Percentiles rank a stretch among this genome's conserved stretches.
Conservation (phyloP, 2,888 invertebrate species). For the Platypus cylindrus region DNA sequence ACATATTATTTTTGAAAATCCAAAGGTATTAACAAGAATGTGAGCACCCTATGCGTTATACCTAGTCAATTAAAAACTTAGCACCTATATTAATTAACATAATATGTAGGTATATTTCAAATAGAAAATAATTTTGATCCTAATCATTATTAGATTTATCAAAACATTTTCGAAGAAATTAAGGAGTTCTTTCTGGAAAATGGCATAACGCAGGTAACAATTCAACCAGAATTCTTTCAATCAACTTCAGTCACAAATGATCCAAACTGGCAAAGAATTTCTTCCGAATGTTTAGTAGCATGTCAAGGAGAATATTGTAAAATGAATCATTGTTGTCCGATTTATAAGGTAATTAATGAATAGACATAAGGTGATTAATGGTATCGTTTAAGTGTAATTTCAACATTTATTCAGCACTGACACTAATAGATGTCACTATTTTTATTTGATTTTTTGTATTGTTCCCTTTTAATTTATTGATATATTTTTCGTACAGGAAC, state of each 20-base stretch:
- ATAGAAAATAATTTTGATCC: too few relatives aligned
- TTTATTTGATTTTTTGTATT: too few relatives aligned
- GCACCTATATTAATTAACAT: too few relatives aligned
- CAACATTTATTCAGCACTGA: too few relatives aligned
- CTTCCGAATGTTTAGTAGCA: constrained; percentile 33
- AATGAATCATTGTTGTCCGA: constrained; percentile 34
- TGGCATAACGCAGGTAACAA: constrained; percentile 72
- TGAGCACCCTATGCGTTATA: too few relatives aligned
- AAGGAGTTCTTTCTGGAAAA: constrained; percentile 64
- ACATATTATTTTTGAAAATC: constrained; percentile 62
- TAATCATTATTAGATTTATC: constrained; percentile 37
- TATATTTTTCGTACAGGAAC: constrained; percentile 15
- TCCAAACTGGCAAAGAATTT: constrained; percentile 20
- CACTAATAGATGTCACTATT: too few relatives aligned
- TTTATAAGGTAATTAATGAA: constrained; percentile 18
- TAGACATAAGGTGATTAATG: too few relatives aligned
- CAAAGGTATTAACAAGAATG: constrained; percentile 36
- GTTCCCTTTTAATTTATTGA: too few relatives aligned
- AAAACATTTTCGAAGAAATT: constrained; percentile 46
- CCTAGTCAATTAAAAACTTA: too few relatives aligned
- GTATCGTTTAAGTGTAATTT: too few relatives aligned
- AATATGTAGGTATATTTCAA: too few relatives aligned
- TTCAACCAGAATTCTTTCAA: constrained; percentile 70
- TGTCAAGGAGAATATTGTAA: constrained; percentile 35
- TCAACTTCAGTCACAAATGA: constrained; percentile 24